Evolutionary conservation across 2,113 vertebrate genomes (phyloP).

Genomic region (Girardinichthys multiradiatus): DNA sequence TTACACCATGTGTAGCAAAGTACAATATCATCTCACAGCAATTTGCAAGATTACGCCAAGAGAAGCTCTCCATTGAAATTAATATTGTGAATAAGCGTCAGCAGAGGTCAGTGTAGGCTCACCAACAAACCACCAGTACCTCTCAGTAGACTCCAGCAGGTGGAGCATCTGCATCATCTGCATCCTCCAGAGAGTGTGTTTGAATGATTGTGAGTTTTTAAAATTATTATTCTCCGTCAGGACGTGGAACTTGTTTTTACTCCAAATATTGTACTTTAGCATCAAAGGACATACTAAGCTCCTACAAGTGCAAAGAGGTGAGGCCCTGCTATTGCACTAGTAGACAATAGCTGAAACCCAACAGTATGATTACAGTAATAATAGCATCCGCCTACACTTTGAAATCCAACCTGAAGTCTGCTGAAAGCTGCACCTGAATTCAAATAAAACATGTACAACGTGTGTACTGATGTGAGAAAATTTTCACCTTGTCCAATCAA

Average conservation of each 20-base stretch:
- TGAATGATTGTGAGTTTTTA: not conserved
- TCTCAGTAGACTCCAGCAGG: conserved; percentile 28
- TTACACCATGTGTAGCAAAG: not conserved
- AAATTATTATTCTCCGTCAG: conserved; percentile 5
- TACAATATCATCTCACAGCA: too few species aligned
- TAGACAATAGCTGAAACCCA: conserved; percentile 40
- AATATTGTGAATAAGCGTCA: conserved; percentile 8
- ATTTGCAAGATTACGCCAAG: not conserved
- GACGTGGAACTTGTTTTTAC: not conserved
- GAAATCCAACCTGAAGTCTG: conserved; percentile 21
- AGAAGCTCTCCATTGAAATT: not conserved
- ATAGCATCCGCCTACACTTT: conserved; percentile 26
- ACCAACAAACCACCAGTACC: not conserved
- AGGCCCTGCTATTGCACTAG: conserved; percentile 9
- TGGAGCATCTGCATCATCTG: conserved; percentile 18
- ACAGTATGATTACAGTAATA: conserved; percentile 30
- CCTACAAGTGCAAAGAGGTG: conserved; percentile 19
- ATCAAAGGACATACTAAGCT: conserved; percentile 34
- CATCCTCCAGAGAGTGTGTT: not conserved
- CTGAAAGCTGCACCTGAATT: conserved; percentile 20
- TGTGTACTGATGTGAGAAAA: not conserved
- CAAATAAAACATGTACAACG: conserved; percentile 10
- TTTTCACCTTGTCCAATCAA: not conserved
- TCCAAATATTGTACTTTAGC: conserved; percentile 12
- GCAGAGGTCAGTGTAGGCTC: conserved; percentile 53